Evolutionary conservation across 2,888 invertebrate species (phyloP).

Genomic region (Callosobruchus maculatus): DNA sequence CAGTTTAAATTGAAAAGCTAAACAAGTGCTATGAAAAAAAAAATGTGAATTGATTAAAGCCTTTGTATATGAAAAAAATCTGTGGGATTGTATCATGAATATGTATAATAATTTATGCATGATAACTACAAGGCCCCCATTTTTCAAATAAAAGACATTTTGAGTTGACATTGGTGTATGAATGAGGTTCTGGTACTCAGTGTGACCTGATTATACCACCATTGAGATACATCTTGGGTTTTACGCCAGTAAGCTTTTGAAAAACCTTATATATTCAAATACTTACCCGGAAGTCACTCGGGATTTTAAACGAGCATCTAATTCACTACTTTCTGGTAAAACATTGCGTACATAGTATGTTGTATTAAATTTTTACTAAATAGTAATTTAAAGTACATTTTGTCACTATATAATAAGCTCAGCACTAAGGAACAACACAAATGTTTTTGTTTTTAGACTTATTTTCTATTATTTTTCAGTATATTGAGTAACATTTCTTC

Average conservation of each 20-base stretch:
- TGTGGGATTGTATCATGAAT: neutral
- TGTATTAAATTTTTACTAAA: neutral
- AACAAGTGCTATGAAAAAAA: neutral
- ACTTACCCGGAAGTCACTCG: neutral
- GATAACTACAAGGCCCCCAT: neutral
- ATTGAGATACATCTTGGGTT: neutral
- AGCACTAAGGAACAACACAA: neutral
- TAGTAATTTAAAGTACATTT: neutral
- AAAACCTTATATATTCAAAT: neutral
- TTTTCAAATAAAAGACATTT: neutral
- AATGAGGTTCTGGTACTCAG: neutral
- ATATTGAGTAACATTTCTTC: neutral
- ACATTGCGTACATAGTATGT: neutral
- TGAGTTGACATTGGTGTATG: neutral
- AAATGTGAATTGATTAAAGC: neutral
- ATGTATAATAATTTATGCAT: neutral
- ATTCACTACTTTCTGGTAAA: neutral
- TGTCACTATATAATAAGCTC: neutral
- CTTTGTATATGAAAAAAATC: neutral
- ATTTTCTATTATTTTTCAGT: neutral
- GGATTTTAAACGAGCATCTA: neutral
- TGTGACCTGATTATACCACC: neutral
- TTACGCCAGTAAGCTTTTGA: neutral
- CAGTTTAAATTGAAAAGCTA: neutral
- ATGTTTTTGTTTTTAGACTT: neutral